Conservation (phyloP, 2,797 vertebrate species). For the Borostomias antarcticus region DNA sequence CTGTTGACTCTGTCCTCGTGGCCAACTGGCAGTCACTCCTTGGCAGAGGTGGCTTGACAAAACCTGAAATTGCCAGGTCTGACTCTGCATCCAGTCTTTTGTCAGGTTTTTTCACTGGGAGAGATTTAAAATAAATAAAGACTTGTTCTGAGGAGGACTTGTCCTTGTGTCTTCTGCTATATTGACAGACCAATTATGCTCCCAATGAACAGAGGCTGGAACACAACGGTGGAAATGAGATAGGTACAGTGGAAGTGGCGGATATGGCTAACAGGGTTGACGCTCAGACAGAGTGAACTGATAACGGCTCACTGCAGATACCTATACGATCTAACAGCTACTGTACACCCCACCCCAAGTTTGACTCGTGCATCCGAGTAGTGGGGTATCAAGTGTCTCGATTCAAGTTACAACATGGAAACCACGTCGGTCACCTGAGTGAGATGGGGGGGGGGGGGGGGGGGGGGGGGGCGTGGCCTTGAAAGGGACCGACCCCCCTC, state of each 20-base stretch:
- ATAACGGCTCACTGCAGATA: not conserved
- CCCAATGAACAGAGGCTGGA: not conserved
- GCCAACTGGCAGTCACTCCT: not conserved
- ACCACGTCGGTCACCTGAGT: conserved; percentile 31
- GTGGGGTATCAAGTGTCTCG: conserved; percentile 37
- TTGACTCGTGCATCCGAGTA: not conserved
- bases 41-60: not conserved
- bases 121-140: not conserved
- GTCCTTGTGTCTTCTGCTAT: not conserved
- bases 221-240: too few species aligned
- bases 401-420: conserved; percentile 35
- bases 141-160: too few species aligned
- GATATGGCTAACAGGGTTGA: not conserved
- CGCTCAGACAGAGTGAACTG: not conserved
- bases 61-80: not conserved
- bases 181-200: not conserved
- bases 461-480: conserved; percentile 10
- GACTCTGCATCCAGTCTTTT: not conserved
- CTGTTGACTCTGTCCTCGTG: not conserved
- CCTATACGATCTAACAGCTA: too few species aligned
- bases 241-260: not conserved
- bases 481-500: conserved; percentile 8
- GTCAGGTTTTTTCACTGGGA: not conserved
- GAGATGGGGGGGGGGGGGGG: too few species aligned
- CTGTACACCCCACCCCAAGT: not conserved